phyloP scores from a whole-genome alignment of 2,888 invertebrate genomes.

The Biston betularia region DNA sequence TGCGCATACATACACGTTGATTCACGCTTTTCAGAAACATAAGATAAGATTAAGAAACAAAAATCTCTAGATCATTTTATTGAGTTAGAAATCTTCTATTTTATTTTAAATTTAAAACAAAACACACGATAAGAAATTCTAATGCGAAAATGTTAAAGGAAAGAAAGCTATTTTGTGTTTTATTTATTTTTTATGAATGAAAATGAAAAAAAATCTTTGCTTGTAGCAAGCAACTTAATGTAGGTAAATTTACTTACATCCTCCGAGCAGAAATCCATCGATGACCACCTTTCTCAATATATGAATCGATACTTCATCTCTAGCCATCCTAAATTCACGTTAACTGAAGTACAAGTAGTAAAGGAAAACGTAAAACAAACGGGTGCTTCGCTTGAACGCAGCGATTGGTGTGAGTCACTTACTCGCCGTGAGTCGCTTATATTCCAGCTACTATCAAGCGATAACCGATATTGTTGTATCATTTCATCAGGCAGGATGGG shows the following conservation, averaged over 20 bases:
- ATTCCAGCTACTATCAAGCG: constrained; percentile 13
- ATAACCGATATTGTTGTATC: constrained; percentile 16
- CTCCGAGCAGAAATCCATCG: constrained; percentile 65
- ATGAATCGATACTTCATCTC: constrained; percentile 58
- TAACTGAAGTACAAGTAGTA: not conserved
- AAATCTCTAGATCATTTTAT: too few relatives aligned
- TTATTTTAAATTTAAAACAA: too few relatives aligned
- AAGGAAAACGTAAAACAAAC: constrained; percentile 7
- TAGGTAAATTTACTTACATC: constrained; percentile 59
- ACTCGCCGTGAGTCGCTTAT: constrained; percentile 1
- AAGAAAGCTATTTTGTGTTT: too few relatives aligned
- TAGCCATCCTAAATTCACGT: constrained; percentile 51
- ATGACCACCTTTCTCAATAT: constrained; percentile 67
- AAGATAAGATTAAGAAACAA: too few relatives aligned
- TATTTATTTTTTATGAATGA: too few relatives aligned
- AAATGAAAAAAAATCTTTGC: too few relatives aligned
- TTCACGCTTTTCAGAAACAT: too few relatives aligned
- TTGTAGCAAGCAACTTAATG: not conserved
- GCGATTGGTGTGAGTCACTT: constrained; percentile 17
- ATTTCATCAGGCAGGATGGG: constrained; percentile 3
- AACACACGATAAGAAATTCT: too few relatives aligned
- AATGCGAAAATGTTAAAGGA: too few relatives aligned
- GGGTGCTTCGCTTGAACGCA: constrained; percentile 17
- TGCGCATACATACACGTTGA: too few relatives aligned
- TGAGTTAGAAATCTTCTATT: too few relatives aligned